phyloP scores from a whole-genome alignment of 2,113 vertebrate genomes.

The Tichodroma muraria region DNA sequence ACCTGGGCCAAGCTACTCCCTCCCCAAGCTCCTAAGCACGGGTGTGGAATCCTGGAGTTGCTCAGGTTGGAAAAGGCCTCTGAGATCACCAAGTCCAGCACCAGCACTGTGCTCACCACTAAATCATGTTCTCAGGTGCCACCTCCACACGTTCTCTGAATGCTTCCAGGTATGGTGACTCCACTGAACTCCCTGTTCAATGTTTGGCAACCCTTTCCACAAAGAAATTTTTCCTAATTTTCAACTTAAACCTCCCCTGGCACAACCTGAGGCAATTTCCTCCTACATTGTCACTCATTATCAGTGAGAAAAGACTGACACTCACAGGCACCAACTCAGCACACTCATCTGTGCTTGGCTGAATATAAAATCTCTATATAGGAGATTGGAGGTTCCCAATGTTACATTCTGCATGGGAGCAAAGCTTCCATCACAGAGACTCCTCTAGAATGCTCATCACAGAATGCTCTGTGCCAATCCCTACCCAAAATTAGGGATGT shows the following conservation, averaged over 20 bases:
- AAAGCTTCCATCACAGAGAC: neutral
- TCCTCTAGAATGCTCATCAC: neutral
- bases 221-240: neutral
- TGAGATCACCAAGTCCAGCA: too few species aligned
- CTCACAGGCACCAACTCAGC: neutral
- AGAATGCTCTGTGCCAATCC: neutral
- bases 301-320: neutral
- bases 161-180: neutral
- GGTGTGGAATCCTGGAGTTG: neutral
- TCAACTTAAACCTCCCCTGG: neutral
- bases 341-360: neutral
- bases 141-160: rapidly evolving
- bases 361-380: neutral
- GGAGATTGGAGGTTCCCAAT: neutral
- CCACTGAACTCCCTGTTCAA: neutral
- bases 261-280: neutral
- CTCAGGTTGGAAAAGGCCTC: too few species aligned
- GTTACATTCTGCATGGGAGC: neutral
- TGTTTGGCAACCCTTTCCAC: neutral
- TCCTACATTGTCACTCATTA: too few species aligned
- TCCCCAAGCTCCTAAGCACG: neutral
- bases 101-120: neutral
- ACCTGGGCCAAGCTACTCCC: neutral
- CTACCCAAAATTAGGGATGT: neutral
- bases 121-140: neutral